Conservation (phyloP, 2,113 vertebrate species). For the Coracopsis vasa region DNA sequence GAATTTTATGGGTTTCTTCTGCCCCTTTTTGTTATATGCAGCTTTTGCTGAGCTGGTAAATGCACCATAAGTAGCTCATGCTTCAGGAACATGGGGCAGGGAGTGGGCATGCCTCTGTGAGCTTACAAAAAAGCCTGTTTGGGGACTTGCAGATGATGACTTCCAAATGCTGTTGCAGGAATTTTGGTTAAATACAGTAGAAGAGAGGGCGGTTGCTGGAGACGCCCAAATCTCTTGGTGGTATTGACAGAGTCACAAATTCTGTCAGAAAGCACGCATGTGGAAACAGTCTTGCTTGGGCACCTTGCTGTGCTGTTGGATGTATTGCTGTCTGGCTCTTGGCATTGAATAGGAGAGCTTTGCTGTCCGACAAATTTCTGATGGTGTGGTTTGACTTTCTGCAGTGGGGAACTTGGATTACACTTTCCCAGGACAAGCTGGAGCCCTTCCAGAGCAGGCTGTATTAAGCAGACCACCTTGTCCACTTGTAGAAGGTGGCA, state of each 20-base stretch:
- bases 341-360: not conserved
- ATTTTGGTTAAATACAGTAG: not conserved
- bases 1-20: not conserved
- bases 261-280: accelerated
- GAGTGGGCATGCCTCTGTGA: no score
- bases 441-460: not conserved
- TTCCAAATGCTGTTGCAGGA: not conserved
- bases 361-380: not conserved
- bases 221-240: not conserved
- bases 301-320: not conserved
- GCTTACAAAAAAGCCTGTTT: not conserved
- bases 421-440: not conserved
- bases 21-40: not conserved
- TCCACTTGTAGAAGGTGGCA: accelerated
- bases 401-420: accelerated
- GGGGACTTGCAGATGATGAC: not conserved
- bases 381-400: not conserved
- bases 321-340: not conserved
- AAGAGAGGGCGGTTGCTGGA: not conserved
- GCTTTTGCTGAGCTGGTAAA: not conserved
- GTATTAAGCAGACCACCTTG: accelerated
- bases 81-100: not conserved
- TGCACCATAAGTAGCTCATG: accelerated
- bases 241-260: accelerated
- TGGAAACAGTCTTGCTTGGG: not conserved